Evolutionary conservation across 53 echinoderm and acorn worm species (phyloP).

Genomic region (Arbacia lixula): DNA sequence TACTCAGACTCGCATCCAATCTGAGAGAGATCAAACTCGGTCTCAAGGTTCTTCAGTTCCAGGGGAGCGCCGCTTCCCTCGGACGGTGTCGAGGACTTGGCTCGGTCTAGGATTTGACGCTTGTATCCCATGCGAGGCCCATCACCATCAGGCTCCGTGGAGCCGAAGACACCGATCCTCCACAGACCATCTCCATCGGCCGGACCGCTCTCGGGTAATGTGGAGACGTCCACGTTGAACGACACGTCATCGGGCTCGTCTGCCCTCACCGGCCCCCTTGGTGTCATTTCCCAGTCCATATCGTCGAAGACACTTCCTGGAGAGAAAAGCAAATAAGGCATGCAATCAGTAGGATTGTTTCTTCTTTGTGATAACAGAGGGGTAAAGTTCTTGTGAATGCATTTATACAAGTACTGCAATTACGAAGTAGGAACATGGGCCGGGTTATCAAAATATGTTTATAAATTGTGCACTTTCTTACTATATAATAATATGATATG

Average conservation of each 20-base stretch:
- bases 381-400: background rate
- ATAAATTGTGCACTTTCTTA: too few relatives aligned
- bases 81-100: constrained; percentile 66
- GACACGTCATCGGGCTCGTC: constrained; percentile 55
- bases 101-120: constrained; percentile 71
- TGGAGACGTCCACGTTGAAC: constrained; percentile 48
- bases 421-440: too few relatives aligned
- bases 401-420: too few relatives aligned
- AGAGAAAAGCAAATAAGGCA: too few relatives aligned
- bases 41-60: constrained; percentile 53
- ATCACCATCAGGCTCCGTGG: constrained; percentile 62
- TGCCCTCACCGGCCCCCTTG: constrained; percentile 32
- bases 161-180: constrained; percentile 90
- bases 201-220: constrained; percentile 53
- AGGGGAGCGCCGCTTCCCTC: constrained; percentile 58
- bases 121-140: constrained; percentile 73
- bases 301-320: constrained; percentile 77
- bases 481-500: too few relatives aligned
- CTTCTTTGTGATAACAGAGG: too few relatives aligned
- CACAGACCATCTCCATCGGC: constrained; percentile 78
- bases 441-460: too few relatives aligned
- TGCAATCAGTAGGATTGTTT: too few relatives aligned
- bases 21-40: constrained; percentile 72
- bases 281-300: constrained; percentile 72
- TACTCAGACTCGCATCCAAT: constrained; percentile 84